Evolutionary conservation across 2,797 vertebrate genomes (phyloP), one percentile per base, ranked within the genome.

Genomic region (Prunella strophiata): DNA sequence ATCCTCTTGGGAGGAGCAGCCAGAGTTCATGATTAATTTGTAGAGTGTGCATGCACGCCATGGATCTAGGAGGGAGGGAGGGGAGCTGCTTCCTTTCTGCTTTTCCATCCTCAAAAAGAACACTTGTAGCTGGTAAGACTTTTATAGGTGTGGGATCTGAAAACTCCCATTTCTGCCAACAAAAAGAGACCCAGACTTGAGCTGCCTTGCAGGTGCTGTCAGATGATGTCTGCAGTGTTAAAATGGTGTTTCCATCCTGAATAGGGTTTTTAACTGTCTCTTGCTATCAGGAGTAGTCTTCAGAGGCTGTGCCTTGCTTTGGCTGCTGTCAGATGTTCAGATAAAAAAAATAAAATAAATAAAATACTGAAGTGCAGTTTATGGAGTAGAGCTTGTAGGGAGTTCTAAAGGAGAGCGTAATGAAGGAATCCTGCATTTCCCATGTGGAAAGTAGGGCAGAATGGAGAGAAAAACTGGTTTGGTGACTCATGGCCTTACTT

Each of bases 11-110:
- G 82, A 93, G 85, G 79, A 93, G 89, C 94, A 94, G 88, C 48
- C 79, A 70, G 91, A 90, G 85, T 90, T 93, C 63, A 22, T n/a
- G 73, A 84, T 96, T 84, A 88, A 88, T 96, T 91, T 93, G 55
- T 76, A 52, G 85, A 87, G 88, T 32, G 11, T 61, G 45, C 63
- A 32, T 5, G 67, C 92, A 73, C 3, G 19, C 91, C 34, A 19
- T 58, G 72, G 70, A 25, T 42, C 4, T 0, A 1, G 59, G 63
- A 75, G 85, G 59, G 63, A 75, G 85, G 40, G 77, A 76, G 71
- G 38, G 40, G 50, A 78, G 82, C 70, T 81, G 38, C 75, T 72
- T 47, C 70, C 27, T 85, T 80, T 8, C 2, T 52, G 65, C 73
- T 67, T 11, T 67, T 79, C 51, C 65, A 73, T 32, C 87, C 34